phyloP scores from a whole-genome alignment of 2,113 vertebrate genomes.

The Gasterosteus aculeatus region DNA sequence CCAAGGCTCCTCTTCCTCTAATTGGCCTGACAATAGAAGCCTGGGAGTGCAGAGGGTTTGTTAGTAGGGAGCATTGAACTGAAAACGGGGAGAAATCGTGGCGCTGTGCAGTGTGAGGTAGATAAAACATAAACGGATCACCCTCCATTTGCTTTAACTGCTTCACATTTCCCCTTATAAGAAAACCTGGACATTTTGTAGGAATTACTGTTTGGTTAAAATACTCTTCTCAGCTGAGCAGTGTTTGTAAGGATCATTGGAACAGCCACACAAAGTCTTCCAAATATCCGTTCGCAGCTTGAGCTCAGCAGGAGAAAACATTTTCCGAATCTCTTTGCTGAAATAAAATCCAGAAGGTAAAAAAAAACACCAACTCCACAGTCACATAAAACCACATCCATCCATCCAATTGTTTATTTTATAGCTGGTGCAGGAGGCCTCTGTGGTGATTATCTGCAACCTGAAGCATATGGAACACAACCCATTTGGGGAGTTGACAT shows the following conservation, averaged over 20 bases:
- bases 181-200: constrained; percentile 17
- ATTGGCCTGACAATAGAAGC: constrained; percentile 62
- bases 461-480: constrained; percentile 26
- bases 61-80: constrained; percentile 64
- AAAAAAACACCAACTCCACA: constrained; percentile 15
- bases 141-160: constrained; percentile 53
- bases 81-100: constrained; percentile 66
- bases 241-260: constrained; percentile 35
- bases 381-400: constrained; percentile 23
- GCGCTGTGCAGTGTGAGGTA: constrained; percentile 41
- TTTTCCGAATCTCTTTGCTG: constrained; percentile 1
- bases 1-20: constrained; percentile 54
- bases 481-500: constrained; percentile 42
- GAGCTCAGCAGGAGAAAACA: constrained; percentile 9
- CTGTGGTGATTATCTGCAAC: constrained; percentile 36
- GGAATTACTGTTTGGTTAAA: constrained; percentile 31
- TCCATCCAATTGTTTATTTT: constrained; percentile 24
- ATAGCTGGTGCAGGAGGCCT: constrained; percentile 12
- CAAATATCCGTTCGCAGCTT: constrained; percentile 10
- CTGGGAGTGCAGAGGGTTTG: constrained; percentile 61
- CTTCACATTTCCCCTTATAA: constrained; percentile 26
- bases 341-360: constrained; percentile 23
- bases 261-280: constrained; percentile 11
- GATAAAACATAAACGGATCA: constrained; percentile 53
- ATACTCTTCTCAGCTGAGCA: constrained; percentile 7